Evolutionary conservation across 2,113 vertebrate genomes (phyloP).

Genomic region (Girardinichthys multiradiatus): DNA sequence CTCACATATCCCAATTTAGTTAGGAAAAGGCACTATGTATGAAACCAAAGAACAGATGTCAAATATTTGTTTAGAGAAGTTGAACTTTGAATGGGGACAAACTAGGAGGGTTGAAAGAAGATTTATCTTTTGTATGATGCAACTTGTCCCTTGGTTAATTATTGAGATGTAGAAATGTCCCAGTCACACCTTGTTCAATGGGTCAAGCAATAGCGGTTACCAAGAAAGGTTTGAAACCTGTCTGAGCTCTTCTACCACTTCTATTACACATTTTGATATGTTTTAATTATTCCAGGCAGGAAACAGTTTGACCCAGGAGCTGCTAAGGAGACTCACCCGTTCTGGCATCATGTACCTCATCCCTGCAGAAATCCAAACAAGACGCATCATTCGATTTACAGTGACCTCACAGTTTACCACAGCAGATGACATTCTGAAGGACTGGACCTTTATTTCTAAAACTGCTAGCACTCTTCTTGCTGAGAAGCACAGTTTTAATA

Average conservation of each 20-base stretch:
- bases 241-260: neutral
- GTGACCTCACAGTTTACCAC: conserved; percentile 96
- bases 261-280: neutral
- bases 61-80: too few species aligned
- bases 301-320: conserved; percentile 89
- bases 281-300: conserved; percentile 79
- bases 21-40: too few species aligned
- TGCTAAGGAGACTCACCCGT: conserved; percentile 86
- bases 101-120: too few species aligned
- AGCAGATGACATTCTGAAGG: conserved; percentile 86
- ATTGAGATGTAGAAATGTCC: conserved; percentile 22
- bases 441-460: conserved; percentile 89
- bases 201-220: neutral
- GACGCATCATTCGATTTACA: conserved; percentile 92
- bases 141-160: conserved; percentile 38
- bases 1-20: too few species aligned
- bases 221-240: neutral
- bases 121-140: conserved; percentile 2
- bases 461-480: conserved; percentile 77
- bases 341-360: conserved; percentile 92
- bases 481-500: conserved; percentile 39
- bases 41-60: too few species aligned
- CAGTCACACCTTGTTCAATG: conserved; percentile 37
- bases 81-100: too few species aligned
- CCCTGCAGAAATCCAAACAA: conserved; percentile 86